These are phyloP conservation scores for Geotrypetes seraphini DNA, from an alignment of 2,797 vertebrate species.

Conservation along the genomic window DNA sequence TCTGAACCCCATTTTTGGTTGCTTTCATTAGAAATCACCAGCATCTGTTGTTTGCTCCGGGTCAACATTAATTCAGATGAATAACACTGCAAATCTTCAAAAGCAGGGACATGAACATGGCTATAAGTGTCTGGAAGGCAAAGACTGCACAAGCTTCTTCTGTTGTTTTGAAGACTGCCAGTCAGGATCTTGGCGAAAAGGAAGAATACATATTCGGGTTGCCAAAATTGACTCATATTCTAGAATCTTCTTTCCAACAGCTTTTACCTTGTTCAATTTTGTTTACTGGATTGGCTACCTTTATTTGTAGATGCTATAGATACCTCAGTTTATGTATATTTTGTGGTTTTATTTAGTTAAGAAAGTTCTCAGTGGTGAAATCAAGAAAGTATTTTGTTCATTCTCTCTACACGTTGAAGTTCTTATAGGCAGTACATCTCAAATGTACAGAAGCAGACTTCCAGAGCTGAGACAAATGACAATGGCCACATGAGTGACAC, in stretches of 20 bases:
- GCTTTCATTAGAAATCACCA: constrained; percentile 55
- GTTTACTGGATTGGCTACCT: constrained; percentile 94
- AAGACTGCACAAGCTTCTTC: constrained; percentile 90
- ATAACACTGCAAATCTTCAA: constrained; percentile 72
- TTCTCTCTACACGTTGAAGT: no score
- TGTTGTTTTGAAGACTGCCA: constrained; percentile 93
- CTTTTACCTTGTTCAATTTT: constrained; percentile 91
- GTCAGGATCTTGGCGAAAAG: constrained; percentile 85
- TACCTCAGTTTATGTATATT: constrained; percentile 5
- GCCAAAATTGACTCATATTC: constrained; percentile 93
- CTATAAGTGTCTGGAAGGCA: constrained; percentile 88
- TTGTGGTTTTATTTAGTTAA: constrained; percentile 5
- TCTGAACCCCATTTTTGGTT: no score
- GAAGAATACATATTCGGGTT: constrained; percentile 85
- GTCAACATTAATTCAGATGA: constrained; percentile 83
- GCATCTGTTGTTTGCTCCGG: constrained; percentile 68
- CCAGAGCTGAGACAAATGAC: no score
- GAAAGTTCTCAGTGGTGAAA: no score
- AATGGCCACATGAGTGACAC: no score
- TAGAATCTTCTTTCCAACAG: constrained; percentile 90
- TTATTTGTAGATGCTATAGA: constrained; percentile 64
- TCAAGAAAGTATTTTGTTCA: no score
- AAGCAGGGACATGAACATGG: constrained; percentile 68
- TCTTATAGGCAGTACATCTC: no score
- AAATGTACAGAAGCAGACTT: no score